Evolutionary conservation across 2,888 invertebrate species (phyloP).

Genomic region (Acrocyrtus sp.): DNA sequence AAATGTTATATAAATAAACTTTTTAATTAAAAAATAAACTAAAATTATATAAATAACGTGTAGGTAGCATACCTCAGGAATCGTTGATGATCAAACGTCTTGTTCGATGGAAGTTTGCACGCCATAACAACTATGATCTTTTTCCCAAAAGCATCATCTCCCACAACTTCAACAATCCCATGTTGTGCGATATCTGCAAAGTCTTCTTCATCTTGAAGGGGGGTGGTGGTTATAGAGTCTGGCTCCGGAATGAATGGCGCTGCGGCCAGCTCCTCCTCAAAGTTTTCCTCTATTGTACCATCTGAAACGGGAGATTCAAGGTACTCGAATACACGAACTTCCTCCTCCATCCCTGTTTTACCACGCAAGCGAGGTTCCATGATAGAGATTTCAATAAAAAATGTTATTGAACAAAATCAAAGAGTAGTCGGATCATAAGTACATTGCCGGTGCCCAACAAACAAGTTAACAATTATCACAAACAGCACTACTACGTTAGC

Average conservation of each 20-base stretch:
- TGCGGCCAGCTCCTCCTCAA: conserved; percentile 85
- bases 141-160: conserved; percentile 85
- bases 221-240: conserved; percentile 56
- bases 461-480: background rate
- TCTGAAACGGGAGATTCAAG: conserved; percentile 81
- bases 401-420: background rate
- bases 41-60: too few species aligned
- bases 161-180: conserved; percentile 85
- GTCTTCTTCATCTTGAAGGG: conserved; percentile 69
- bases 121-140: conserved; percentile 97
- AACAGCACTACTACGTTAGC: conserved; percentile 1
- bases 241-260: conserved; percentile 68
- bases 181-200: conserved; percentile 78
- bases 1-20: background rate
- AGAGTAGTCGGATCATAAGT: background rate
- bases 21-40: background rate
- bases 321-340: conserved; percentile 66
- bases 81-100: conserved; percentile 78
- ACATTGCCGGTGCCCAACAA: background rate
- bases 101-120: conserved; percentile 84
- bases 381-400: background rate
- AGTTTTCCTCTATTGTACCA: conserved; percentile 90
- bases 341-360: conserved; percentile 50
- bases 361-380: conserved; percentile 1
- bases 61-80: conserved; percentile 76